Conservation (phyloP, 1,140 invertebrate genomes). For the Leptoteleia sp. region DNA sequence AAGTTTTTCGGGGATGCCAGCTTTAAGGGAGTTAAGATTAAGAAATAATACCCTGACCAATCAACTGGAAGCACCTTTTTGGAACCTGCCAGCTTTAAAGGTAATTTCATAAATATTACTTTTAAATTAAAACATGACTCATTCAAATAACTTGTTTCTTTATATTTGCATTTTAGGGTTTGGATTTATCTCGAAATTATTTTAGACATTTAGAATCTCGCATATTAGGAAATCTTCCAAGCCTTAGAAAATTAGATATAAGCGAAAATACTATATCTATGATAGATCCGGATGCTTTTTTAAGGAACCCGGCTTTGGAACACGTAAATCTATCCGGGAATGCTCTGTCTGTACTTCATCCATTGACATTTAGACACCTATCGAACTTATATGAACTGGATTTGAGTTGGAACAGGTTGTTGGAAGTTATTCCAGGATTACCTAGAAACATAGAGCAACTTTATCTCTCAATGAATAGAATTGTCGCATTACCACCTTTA, state of each 20-base stretch:
- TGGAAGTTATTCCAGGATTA: conserved; percentile 86
- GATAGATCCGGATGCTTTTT: conserved; percentile 87
- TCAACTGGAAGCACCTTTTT: conserved; percentile 85
- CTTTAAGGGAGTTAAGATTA: conserved; percentile 88
- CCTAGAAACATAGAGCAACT: conserved; percentile 89
- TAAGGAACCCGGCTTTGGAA: conserved; percentile 87
- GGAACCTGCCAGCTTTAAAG: conserved; percentile 90
- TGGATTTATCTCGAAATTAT: conserved; percentile 90
- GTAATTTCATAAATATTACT: conserved; percentile 70
- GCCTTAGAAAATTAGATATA: conserved; percentile 88
- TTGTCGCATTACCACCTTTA: conserved; percentile 84
- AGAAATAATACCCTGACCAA: conserved; percentile 89
- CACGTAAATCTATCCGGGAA: conserved; percentile 90
- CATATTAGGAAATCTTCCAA: conserved; percentile 88
- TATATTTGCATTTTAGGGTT: conserved; percentile 76
- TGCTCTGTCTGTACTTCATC: conserved; percentile 85
- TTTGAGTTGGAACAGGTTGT: conserved; percentile 87
- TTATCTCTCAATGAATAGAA: conserved; percentile 88
- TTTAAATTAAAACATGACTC: neutral
- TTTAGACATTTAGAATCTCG: conserved; percentile 86
- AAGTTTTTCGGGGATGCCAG: conserved; percentile 90
- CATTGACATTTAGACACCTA: conserved; percentile 87
- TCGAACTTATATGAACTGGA: conserved; percentile 89
- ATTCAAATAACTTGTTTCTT: too few species aligned
- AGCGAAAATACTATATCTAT: conserved; percentile 88